Evolutionary conservation across 2,888 invertebrate species (phyloP), one percentile per base, ranked within the genome.

Genomic region (Hartigia nigra): DNA sequence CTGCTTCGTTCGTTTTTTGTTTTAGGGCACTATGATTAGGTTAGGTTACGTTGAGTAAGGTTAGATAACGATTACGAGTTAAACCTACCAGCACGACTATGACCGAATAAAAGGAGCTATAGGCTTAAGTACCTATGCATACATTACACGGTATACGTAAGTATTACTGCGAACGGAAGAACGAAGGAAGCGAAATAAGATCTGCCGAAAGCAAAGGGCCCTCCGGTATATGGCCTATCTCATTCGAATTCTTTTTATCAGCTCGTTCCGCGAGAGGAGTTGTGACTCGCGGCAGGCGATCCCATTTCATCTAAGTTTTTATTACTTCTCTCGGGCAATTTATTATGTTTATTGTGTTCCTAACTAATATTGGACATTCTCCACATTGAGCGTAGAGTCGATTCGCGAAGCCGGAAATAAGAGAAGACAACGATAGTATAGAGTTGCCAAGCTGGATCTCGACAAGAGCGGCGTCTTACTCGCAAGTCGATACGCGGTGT

Each of bases 301-400:
- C 37, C 70, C 81, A 77, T 79, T 82, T 79, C 80, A 77, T 80
- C 80, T 75, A 81, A 82, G 81, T 86, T 86, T 85, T 85, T 84
- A 84, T 86, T 85, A 84, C 81, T 82, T 80, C 78, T 76, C 75
- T 81, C 55, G 36, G 75, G 75, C n/a, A 70, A 77, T 79, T 82
- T 75, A 80, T 81, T 83, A 81, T 84, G 79, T 83, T 84, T 81
- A 81, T 80, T 81, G 77, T 75, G 78, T 70, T 70, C 34, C 79
- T 76, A 79, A 81, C 80, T 76, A 80, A 79, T 78, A 80, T 72
- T 70, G 77, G 69, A 74, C 12, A 69, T n/a, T 34, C 70, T 69
- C 4, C 31, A 31, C 72, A 34, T 31, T 5, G 72, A 72, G 72
- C 12, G 14, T 34, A 34, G n/a, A 72, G 31, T 72, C 72, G 72